Evolutionary conservation across 2,113 vertebrate genomes (phyloP).

Genomic region (Chionomys nivalis): DNA sequence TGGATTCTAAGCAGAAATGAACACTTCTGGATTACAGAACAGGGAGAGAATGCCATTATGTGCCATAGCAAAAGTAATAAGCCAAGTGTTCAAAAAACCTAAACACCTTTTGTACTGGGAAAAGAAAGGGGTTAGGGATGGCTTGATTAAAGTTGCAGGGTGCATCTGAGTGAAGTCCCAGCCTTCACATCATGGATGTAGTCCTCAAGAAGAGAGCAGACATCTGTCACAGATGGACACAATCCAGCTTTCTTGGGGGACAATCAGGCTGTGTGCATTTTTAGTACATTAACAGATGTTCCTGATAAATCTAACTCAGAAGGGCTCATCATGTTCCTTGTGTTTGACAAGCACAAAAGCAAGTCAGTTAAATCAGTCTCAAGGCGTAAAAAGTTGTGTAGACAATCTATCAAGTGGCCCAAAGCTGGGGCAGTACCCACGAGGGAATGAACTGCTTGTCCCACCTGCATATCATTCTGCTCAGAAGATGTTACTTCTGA

Average conservation of each 20-base stretch:
- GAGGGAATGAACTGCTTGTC: not conserved
- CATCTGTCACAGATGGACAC: constrained; percentile 11
- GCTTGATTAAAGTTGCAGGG: not conserved
- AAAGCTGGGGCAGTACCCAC: not conserved
- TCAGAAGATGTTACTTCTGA: not conserved
- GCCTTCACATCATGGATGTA: not conserved
- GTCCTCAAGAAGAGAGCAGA: constrained; percentile 24
- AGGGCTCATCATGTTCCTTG: constrained; percentile 40
- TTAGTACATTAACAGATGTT: constrained; percentile 67
- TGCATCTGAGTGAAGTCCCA: not conserved
- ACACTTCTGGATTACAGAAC: not conserved
- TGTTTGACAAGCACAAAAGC: constrained; percentile 61
- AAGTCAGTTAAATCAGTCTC: constrained; percentile 48
- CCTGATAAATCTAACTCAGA: constrained; percentile 61
- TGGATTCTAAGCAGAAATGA: not conserved
- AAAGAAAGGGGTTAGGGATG: not conserved
- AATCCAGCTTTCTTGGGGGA: constrained; percentile 18
- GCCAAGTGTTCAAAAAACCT: not conserved
- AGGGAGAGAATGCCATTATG: not conserved
- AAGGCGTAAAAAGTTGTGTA: not conserved
- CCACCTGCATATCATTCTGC: not conserved
- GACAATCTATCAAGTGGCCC: not conserved
- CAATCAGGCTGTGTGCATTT: not conserved
- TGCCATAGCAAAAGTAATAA: not conserved
- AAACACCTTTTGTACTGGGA: not conserved